Conservation (phyloP, 2,888 invertebrate species). For the Cephalotes varians region DNA sequence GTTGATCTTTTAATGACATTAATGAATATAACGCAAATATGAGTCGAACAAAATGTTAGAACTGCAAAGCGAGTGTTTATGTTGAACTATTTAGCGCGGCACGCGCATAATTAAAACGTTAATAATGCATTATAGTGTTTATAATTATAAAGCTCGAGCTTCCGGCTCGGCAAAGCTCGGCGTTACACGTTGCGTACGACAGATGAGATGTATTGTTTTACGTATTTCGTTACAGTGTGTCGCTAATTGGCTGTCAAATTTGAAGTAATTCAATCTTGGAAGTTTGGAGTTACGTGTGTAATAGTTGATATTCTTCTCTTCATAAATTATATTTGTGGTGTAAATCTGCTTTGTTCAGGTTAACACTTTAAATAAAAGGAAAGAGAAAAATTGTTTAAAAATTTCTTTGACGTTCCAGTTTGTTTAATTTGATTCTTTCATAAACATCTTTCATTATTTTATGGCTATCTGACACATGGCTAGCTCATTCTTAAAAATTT, state of each 20-base stretch:
- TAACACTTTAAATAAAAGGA: background rate
- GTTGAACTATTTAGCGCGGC: slow-evolving; percentile 39
- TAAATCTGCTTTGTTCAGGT: background rate
- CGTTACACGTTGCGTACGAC: slow-evolving; percentile 8
- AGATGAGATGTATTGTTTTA: slow-evolving; percentile 36
- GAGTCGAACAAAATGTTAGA: slow-evolving; percentile 39
- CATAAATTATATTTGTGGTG: background rate
- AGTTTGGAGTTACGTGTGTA: background rate
- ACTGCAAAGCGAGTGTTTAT: slow-evolving; percentile 20
- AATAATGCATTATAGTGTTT: slow-evolving; percentile 52
- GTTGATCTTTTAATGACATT: slow-evolving; percentile 51
- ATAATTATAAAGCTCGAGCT: slow-evolving; percentile 44
- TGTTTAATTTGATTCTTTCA: background rate
- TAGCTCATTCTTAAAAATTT: background rate
- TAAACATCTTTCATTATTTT: background rate
- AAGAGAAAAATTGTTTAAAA: background rate
- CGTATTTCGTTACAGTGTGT: slow-evolving; percentile 35
- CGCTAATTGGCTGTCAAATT: slow-evolving; percentile 40
- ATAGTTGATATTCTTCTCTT: slow-evolving; percentile 7
- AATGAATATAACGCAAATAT: slow-evolving; percentile 36
- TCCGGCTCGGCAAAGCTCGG: slow-evolving; percentile 8
- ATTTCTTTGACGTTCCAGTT: background rate
- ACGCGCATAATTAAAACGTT: slow-evolving; percentile 52
- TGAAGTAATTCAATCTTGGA: slow-evolving; percentile 37
- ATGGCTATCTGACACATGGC: background rate